phyloP scores from a whole-genome alignment of 2,113 vertebrate species.

The Hydrochoerus hydrochaeris region DNA sequence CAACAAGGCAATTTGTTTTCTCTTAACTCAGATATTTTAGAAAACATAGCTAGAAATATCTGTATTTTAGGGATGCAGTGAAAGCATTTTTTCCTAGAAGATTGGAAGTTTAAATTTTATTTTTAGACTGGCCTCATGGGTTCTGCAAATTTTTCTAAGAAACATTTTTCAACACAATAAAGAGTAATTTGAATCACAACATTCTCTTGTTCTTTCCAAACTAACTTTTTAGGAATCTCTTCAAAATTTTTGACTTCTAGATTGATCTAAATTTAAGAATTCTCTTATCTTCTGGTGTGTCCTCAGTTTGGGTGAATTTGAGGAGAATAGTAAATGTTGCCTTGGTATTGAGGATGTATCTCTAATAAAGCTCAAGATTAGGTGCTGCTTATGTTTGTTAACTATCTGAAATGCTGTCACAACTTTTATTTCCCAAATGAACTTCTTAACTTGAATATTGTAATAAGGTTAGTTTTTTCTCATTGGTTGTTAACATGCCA shows the following conservation, averaged over 20 bases:
- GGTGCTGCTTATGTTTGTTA: neutral
- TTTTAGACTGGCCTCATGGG: slow-evolving; percentile 66
- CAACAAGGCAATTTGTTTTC: slow-evolving; percentile 58
- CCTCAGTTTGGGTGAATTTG: slow-evolving; percentile 44
- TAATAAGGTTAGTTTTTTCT: neutral
- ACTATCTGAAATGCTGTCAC: neutral
- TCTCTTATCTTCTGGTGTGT: slow-evolving; percentile 41
- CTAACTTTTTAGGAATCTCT: slow-evolving; percentile 37
- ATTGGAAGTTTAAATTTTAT: slow-evolving; percentile 63
- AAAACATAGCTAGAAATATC: slow-evolving; percentile 72
- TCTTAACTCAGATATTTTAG: slow-evolving; percentile 63
- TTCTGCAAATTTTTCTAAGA: slow-evolving; percentile 68
- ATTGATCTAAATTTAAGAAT: slow-evolving; percentile 65
- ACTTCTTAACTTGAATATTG: neutral
- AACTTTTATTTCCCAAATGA: neutral
- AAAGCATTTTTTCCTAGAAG: slow-evolving; percentile 63
- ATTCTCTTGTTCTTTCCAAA: slow-evolving; percentile 64
- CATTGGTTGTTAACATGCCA: neutral
- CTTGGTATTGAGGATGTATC: neutral
- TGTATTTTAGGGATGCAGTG: slow-evolving; percentile 63
- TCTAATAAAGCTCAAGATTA: neutral
- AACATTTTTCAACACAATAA: slow-evolving; percentile 72
- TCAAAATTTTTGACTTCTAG: slow-evolving; percentile 56
- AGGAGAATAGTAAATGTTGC: neutral
- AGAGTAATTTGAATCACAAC: slow-evolving; percentile 70